Percentiles rank a stretch among this genome's conserved stretches.
These are phyloP conservation scores for Perizoma flavofasciatum DNA, from an alignment of 2,888 invertebrate species.

Conservation along the genomic window DNA sequence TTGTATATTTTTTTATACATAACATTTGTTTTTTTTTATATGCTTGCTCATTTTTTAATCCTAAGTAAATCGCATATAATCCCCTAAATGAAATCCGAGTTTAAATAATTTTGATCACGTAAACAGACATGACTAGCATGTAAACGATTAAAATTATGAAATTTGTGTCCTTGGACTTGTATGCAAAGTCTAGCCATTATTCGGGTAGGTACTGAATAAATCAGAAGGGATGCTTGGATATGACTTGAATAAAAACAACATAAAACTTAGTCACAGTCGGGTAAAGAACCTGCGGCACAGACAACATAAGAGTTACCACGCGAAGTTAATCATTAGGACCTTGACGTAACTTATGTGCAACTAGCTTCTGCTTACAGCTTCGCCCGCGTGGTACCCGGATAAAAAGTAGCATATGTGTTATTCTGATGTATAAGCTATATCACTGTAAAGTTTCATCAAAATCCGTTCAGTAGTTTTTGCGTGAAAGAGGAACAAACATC, in stretches of 20 bases:
- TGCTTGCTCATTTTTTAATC: too few relatives aligned
- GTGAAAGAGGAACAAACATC: too few relatives aligned
- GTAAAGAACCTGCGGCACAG: conserved; percentile 20
- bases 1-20: too few relatives aligned
- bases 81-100: too few relatives aligned
- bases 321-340: conserved; percentile 4
- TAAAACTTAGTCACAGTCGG: conserved; percentile 1
- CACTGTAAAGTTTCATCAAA: too few relatives aligned
- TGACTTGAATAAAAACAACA: conserved; percentile 17
- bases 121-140: conserved; percentile 15
- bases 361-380: too few relatives aligned
- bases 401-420: too few relatives aligned
- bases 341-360: conserved; percentile 2
- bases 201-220: conserved; percentile 1
- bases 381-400: too few relatives aligned
- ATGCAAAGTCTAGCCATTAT: conserved; percentile 26
- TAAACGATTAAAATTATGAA: conserved; percentile 29
- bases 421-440: too few relatives aligned
- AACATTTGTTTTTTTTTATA: too few relatives aligned
- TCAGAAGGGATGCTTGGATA: conserved; percentile 15
- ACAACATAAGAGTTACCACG: background rate
- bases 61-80: too few relatives aligned
- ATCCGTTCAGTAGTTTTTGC: too few relatives aligned
- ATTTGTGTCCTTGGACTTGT: conserved; percentile 29
- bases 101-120: conserved; percentile 28